A percentile compares a stretch with the other conserved stretches of the same genome.
These are phyloP conservation scores for Smutsia gigantea DNA, from an alignment of 2,797 vertebrate genomes.

Conservation along the genomic window DNA sequence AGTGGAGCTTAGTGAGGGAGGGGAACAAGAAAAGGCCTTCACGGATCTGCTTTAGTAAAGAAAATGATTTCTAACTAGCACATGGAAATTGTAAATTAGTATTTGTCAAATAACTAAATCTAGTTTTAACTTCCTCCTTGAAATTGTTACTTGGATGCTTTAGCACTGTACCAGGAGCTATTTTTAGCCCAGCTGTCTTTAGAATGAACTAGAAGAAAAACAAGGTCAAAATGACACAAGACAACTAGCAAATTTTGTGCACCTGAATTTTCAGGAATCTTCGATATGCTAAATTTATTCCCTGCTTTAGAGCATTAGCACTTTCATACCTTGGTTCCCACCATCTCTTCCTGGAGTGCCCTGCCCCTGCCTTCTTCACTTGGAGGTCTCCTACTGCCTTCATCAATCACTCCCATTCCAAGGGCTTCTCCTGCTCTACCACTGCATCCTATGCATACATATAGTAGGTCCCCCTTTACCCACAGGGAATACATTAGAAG, in stretches of 20 bases:
- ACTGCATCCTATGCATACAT: neutral
- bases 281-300: neutral
- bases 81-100: conserved; percentile 37
- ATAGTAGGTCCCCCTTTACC: neutral
- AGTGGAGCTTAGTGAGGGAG: neutral
- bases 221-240: conserved; percentile 75
- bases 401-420: neutral
- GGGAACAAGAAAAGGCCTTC: neutral
- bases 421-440: neutral
- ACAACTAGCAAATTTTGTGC: conserved; percentile 45
- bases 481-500: neutral
- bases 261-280: conserved; percentile 42
- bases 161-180: conserved; percentile 64
- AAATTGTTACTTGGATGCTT: conserved; percentile 70
- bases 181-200: conserved; percentile 71
- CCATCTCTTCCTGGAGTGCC: neutral
- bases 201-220: conserved; percentile 67
- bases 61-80: conserved; percentile 35
- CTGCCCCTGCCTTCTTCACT: neutral
- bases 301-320: neutral
- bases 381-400: neutral
- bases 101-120: conserved; percentile 61
- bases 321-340: neutral
- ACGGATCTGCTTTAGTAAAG: conserved; percentile 25
- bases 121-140: conserved; percentile 57